Evolutionary conservation across 2,888 invertebrate genomes (phyloP), one percentile per base, ranked within the genome.

Genomic region (Caenorhabditis sulstoni): DNA sequence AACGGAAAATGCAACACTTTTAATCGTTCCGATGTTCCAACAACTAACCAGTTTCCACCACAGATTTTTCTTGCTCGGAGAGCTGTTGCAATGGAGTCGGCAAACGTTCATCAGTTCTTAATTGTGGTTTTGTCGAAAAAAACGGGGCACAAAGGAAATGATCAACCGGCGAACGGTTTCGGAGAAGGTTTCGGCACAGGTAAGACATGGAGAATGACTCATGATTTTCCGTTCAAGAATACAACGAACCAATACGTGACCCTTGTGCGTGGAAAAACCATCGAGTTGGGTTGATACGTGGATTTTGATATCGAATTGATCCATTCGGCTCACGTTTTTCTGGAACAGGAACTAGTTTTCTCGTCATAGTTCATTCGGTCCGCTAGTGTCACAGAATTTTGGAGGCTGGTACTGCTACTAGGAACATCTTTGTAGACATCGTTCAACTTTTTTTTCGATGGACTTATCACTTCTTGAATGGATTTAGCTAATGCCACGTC

Each of bases 1-100:
- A 87, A 97, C 97, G 96, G 92, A 61, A 93, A 92, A 22, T 41
- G n/a, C 41, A 11, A 8, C 4, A 41, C 7, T 41, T 41, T 11
- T 8, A 41, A 41, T 41, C 4, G 11, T 41, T 41, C 4, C 41
- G 14, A 14, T 8, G 41, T 11, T 14, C 14, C 14, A 1, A 11
- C 11, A 20, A 41, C 41, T 35, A 5, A 70, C 77, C 78, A n/a
- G 79, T 79, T 3, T 74, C 74, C 8, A 74, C 74, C 35, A 79
- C 58, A n/a, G 74, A 67, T 1, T 45, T 39, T 44, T 79, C 79
- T 7, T 79, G 64, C 39, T 79, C 79, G 4, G 79, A 79, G 16
- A 79, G 70, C 59, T 74, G 79, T n/a, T 74, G 68, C 3, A 79
- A n/a, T 20, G 79, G 79, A 18, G 79, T 8, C 29, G 79, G 79